Base-by-base conservation (phyloP, 2,797 vertebrate genomes). In the Acanthis flammea region DNA sequence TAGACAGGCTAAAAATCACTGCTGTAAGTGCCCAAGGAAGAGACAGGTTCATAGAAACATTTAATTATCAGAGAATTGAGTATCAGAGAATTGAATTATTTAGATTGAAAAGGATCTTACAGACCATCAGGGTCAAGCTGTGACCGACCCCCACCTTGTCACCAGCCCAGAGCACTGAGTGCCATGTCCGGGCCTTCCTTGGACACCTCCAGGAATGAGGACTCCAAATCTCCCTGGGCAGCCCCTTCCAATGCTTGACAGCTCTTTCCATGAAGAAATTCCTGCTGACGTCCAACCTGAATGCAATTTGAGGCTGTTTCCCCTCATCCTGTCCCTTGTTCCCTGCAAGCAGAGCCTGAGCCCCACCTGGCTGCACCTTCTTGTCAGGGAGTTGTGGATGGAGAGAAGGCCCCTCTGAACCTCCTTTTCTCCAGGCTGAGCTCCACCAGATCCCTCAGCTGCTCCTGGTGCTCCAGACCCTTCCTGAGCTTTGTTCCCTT, bases 331-430 rank as follows among this genome's bases (percentile, higher is more conserved):
- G 10, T 37, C 41, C 7, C 19, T 23, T 1, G 0, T 12, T 14
- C 10, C 22, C 41, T 14, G 8, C 0, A 2, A 74, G 5, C 11
- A 48, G 9, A 61, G 6, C 15, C 41, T 9, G 18, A 47, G 0
- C 7, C 12, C 13, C 28, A 21, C 19, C 30, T 19, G 33, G 33
- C 33, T 60, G 4, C 30, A 2, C 3, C 5, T 6, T 87, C 24
- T 14, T 53, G 1, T 42, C 60, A 45, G 19, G 75, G 14, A 39
- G 1, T 9, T 45, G 12, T 30, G 39, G 2, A 22, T 51, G 58
- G 2, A 2, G 1, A 58, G 3, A 33, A 44, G 5, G 4, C 3
- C 12, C 6, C 6, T 10, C 11, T 4, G 28, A 45, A 0, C 4
- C 12, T 66, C 25, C 21, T 45, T 66, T 58, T 51, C 67, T 73